These are phyloP conservation scores for Drosophila vallismaia DNA, from an alignment of 2,888 invertebrate genomes.

Conservation along the genomic window DNA sequence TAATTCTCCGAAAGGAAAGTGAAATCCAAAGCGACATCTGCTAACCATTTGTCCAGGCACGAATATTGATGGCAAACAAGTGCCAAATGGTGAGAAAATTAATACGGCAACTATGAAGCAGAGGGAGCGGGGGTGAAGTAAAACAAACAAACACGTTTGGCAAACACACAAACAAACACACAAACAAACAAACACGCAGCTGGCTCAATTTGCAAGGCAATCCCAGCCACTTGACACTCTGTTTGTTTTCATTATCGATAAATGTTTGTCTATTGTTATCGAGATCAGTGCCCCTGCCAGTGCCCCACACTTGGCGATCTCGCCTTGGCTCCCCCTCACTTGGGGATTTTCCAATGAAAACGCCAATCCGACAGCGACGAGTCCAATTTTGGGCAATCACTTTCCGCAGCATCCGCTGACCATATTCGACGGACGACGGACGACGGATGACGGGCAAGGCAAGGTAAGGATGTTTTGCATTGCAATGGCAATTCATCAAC, in stretches of 20 bases:
- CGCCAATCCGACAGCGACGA: constrained; percentile 30
- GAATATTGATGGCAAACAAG: constrained; percentile 15
- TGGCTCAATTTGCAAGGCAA: constrained; percentile 35
- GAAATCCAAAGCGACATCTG: constrained; percentile 20
- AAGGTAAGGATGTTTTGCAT: constrained; percentile 44
- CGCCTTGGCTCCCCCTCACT: constrained; percentile 35
- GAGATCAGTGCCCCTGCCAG: constrained; percentile 37
- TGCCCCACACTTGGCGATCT: constrained; percentile 38
- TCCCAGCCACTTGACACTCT: constrained; percentile 32
- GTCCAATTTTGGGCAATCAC: constrained; percentile 65
- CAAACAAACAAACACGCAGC: constrained; percentile 29
- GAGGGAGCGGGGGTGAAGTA: neutral
- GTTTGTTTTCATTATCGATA: constrained; percentile 43
- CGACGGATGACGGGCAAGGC: too few relatives aligned
- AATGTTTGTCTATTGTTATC: constrained; percentile 40
- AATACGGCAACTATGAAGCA: constrained; percentile 1
- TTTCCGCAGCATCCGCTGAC: constrained; percentile 57
- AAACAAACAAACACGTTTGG: constrained; percentile 29
- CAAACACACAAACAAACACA: constrained; percentile 32
- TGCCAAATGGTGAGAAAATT: constrained; percentile 22
- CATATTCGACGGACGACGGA: constrained; percentile 43
- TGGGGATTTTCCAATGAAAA: constrained; percentile 66
- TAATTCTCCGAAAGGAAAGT: constrained; percentile 12
- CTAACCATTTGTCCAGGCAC: constrained; percentile 5
- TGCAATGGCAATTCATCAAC: constrained; percentile 68